Percentiles rank a stretch among this genome's conserved stretches.
phyloP scores from a whole-genome alignment of 2,888 invertebrate species.

The Esperia sulphurella region DNA sequence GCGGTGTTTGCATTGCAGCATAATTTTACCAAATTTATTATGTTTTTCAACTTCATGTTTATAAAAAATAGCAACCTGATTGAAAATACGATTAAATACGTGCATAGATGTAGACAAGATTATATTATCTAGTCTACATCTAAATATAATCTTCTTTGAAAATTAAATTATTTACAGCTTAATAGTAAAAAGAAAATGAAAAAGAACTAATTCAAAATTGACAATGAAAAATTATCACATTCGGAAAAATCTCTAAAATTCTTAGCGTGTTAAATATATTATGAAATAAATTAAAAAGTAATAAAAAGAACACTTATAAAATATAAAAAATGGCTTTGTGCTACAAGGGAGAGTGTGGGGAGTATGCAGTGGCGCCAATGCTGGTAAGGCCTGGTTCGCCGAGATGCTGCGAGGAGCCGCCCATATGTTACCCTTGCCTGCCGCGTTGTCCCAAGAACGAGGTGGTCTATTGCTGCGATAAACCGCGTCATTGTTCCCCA shows the following conservation, averaged over 20 bases:
- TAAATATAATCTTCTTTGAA: background rate
- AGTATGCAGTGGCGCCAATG: constrained; percentile 47
- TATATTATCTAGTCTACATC: too few relatives aligned
- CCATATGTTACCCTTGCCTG: constrained; percentile 39
- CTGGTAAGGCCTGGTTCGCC: constrained; percentile 33
- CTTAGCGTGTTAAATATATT: constrained; percentile 23
- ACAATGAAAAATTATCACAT: constrained; percentile 17
- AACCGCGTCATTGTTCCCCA: constrained; percentile 9
- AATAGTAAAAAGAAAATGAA: background rate
- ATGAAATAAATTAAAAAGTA: constrained; percentile 27
- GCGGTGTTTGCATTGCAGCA: background rate
- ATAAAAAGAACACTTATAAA: constrained; percentile 14
- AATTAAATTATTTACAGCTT: background rate
- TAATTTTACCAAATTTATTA: background rate
- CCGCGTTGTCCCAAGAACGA: constrained; percentile 42
- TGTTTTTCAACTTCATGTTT: background rate
- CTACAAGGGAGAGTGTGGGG: constrained; percentile 38
- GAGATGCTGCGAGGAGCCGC: constrained; percentile 33
- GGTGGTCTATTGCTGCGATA: constrained; percentile 40
- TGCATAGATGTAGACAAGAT: too few relatives aligned
- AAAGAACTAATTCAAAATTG: constrained; percentile 26
- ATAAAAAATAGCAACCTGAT: too few relatives aligned
- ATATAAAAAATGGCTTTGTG: constrained; percentile 54
- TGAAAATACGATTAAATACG: too few relatives aligned
- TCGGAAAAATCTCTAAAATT: constrained; percentile 28